phyloP scores from a whole-genome alignment of 2,888 invertebrate genomes.

The Eumacrocentrus americanus region DNA sequence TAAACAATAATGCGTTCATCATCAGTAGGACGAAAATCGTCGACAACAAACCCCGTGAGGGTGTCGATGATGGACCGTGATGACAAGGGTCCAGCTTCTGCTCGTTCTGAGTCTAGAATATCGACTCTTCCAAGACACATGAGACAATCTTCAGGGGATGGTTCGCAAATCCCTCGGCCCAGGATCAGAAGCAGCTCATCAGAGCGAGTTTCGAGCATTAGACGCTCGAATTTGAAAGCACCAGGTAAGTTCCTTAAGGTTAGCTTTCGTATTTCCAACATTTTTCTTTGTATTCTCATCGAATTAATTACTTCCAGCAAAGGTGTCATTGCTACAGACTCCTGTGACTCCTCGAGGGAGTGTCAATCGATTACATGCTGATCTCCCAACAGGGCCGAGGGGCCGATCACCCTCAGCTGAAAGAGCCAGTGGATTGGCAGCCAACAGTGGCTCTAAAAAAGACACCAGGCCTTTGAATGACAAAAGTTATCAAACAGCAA shows the following conservation, averaged over 20 bases:
- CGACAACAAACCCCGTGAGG: constrained; percentile 48
- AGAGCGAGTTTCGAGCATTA: constrained; percentile 37
- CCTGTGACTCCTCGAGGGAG: constrained; percentile 28
- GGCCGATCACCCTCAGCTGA: constrained; percentile 52
- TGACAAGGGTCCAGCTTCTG: constrained; percentile 37
- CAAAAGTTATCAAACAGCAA: constrained; percentile 49
- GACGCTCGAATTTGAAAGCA: constrained; percentile 41
- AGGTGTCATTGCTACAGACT: constrained; percentile 28
- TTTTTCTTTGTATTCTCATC: neutral
- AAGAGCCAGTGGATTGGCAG: constrained; percentile 42
- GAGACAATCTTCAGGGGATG: constrained; percentile 22
- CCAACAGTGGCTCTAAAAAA: constrained; percentile 45
- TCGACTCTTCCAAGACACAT: constrained; percentile 9
- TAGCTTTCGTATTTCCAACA: too few relatives aligned
- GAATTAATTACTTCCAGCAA: constrained; percentile 29
- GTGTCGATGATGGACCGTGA: constrained; percentile 43
- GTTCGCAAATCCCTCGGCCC: constrained; percentile 49
- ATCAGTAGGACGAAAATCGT: constrained; percentile 44
- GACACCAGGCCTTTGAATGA: constrained; percentile 52
- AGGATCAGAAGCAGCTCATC: constrained; percentile 44
- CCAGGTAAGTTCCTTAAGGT: constrained; percentile 37
- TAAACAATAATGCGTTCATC: constrained; percentile 37
- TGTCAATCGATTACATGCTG: constrained; percentile 6
- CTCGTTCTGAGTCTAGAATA: constrained; percentile 38
- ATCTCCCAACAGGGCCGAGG: constrained; percentile 33